Evolutionary conservation across 2,888 invertebrate species (phyloP), one percentile per base, ranked within the genome.

Genomic region (Disparrhopalites patrizii): DNA sequence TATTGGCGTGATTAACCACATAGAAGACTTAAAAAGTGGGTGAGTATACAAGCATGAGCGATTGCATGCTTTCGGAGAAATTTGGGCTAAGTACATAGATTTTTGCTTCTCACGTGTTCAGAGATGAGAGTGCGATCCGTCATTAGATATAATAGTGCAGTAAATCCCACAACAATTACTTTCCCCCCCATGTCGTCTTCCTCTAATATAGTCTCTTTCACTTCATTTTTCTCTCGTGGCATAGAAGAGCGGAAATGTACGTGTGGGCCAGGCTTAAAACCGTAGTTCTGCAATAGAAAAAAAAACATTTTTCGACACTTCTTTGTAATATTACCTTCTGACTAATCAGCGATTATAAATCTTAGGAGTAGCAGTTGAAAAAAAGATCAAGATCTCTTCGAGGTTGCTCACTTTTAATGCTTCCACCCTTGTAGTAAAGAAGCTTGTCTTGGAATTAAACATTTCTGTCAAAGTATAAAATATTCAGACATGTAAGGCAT

Each of bases 41-140:
- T 51, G 51, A 36, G 61, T 51, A 61, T n/a, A n/a, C n/a, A 23
- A 47, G 27, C 38, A 36, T 51, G 61, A 50, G 27, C 52, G 36
- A 50, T 20, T 58, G 28, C 58, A 40, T 38, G 47, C 61, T 61
- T 47, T 61, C 23, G 25, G 43, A 40, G 31, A 40, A 47, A 61
- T 61, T 61, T 51, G 52, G 61, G 61, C 61, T 61, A 61, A 61
- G 36, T 51, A 61, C 38, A 61, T 61, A 61, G 51, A n/a, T n/a
- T n/a, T 61, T 52, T 61, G 61, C 51, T 61, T 61, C 61, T 61
- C 61, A 61, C 61, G 61, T 61, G 61, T n/a, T 33, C 31, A 55
- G 54, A 55, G 54, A 43, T 18, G 43, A 43, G n/a, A n/a, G n/a
- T n/a, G 57, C 38, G 57, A 61, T 61, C 61, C 50, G 36, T 13